phyloP scores from a whole-genome alignment of 2,113 vertebrate genomes.

The Fulmarus glacialis region DNA sequence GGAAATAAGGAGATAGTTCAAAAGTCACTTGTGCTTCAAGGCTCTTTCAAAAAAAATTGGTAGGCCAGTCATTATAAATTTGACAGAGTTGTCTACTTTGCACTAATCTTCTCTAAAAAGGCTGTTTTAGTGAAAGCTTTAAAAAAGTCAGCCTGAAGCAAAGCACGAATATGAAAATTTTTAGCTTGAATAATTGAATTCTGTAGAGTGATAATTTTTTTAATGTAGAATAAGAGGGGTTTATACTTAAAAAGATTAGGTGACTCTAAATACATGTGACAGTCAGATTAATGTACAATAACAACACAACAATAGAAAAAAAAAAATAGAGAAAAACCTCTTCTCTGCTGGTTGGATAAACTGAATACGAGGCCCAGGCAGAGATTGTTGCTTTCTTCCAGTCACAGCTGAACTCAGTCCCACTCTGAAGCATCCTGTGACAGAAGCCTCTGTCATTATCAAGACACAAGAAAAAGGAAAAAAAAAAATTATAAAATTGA shows the following conservation, averaged over 20 bases:
- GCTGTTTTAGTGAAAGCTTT: not conserved
- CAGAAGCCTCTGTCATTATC: not conserved
- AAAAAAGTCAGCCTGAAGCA: not conserved
- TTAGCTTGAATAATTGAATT: not conserved
- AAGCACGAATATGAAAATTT: not conserved
- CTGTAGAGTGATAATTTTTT: not conserved
- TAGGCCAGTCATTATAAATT: not conserved
- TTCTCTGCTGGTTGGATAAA: not conserved
- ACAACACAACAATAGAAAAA: not conserved
- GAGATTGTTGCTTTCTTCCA: not conserved
- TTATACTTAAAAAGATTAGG: not conserved
- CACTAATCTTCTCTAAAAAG: constrained; percentile 20
- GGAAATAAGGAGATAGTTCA: not conserved
- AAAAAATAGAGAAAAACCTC: not conserved
- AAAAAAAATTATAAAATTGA: not conserved
- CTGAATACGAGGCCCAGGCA: not conserved
- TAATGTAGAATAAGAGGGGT: not conserved
- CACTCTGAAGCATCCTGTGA: not conserved
- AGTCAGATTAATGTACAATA: not conserved
- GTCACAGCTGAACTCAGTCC: not conserved
- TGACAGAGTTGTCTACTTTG: constrained; percentile 8
- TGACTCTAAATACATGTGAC: not conserved
- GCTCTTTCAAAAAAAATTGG: not conserved
- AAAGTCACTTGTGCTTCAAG: not conserved
- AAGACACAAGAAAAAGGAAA: not conserved